These are phyloP conservation scores for Pteronotus mesoamericanus DNA, from an alignment of 2,797 vertebrate species.

Conservation along the genomic window DNA sequence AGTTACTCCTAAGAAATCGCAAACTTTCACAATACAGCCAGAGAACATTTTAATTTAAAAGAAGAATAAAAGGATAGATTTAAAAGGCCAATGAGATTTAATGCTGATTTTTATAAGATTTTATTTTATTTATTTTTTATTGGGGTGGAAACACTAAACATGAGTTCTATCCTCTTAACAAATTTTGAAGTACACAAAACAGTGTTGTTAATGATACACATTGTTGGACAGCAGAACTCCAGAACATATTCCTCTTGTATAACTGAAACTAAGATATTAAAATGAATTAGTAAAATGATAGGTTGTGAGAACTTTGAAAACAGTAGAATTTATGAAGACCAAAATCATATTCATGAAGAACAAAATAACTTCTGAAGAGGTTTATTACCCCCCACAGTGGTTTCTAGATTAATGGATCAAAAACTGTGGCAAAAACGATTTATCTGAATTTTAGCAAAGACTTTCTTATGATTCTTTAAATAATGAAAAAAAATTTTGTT, in stretches of 20 bases:
- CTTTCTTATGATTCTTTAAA: neutral
- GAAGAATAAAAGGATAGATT: neutral
- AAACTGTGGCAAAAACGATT: neutral
- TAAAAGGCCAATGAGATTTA: neutral
- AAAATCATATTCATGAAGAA: neutral
- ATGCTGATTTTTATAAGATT: neutral
- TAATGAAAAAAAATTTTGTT: neutral
- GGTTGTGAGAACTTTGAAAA: neutral
- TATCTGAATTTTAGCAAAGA: neutral
- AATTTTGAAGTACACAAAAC: neutral
- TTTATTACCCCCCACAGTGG: neutral
- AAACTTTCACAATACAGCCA: neutral
- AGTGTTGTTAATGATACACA: neutral
- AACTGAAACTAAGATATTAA: neutral
- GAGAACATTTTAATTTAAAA: neutral
- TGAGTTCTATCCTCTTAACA: neutral
- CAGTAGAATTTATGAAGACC: neutral
- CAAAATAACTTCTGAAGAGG: neutral
- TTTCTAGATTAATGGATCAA: neutral
- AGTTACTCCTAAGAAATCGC: neutral
- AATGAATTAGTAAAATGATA: neutral
- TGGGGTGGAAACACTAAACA: neutral
- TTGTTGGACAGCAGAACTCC: neutral
- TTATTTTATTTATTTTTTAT: neutral
- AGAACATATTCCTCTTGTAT: neutral